Conservation (phyloP, 2,797 vertebrate genomes). For the Leptoclinus maculatus region DNA sequence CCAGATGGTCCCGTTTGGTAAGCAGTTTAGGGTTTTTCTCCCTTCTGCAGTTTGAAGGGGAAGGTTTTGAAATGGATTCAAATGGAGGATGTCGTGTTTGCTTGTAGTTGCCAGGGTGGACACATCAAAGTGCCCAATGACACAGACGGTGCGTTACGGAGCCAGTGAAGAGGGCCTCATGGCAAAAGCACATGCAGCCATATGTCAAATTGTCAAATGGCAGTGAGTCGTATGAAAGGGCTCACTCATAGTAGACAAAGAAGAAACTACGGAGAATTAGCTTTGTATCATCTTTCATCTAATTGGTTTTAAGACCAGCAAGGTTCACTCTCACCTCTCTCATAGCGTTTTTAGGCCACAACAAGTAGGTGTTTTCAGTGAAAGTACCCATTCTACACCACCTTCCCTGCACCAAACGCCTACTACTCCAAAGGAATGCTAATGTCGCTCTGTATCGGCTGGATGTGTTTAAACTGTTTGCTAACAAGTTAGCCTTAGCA, state of each 20-base stretch:
- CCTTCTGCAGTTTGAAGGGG: conserved; percentile 55
- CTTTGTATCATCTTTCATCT: background rate
- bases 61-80: conserved; percentile 68
- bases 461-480: background rate
- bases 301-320: background rate
- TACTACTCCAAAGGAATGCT: background rate
- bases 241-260: background rate
- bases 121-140: conserved; percentile 59
- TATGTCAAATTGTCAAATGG: background rate
- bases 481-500: background rate
- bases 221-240: background rate
- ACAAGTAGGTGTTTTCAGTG: background rate
- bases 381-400: background rate
- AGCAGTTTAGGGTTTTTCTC: conserved; percentile 70
- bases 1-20: conserved; percentile 81
- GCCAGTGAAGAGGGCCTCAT: conserved; percentile 12
- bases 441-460: background rate
- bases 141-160: conserved; percentile 19
- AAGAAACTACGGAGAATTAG: background rate
- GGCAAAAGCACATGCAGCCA: background rate
- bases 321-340: background rate
- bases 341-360: background rate
- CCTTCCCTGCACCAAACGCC: background rate
- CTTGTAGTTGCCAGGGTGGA: conserved; percentile 63
- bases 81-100: conserved; percentile 58